phyloP scores from a whole-genome alignment of 2,113 vertebrate genomes.

The Atractosteus spatula region DNA sequence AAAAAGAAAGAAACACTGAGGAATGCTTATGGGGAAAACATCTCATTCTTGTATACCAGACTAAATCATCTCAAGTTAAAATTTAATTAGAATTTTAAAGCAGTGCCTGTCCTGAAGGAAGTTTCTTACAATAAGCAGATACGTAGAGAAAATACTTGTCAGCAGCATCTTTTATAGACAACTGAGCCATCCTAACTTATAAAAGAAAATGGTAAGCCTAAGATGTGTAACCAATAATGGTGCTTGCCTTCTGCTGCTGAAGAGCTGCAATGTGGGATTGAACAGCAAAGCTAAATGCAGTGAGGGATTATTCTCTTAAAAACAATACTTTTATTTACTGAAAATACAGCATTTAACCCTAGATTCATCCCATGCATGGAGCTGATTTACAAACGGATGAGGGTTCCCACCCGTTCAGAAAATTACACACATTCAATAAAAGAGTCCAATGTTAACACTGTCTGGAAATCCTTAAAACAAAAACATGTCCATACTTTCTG shows the following conservation, averaged over 20 bases:
- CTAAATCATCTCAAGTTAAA: too few species aligned
- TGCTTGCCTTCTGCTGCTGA: neutral
- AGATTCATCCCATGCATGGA: neutral
- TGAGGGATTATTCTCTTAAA: neutral
- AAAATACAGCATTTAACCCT: neutral
- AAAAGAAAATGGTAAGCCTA: neutral
- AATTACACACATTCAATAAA: too few species aligned
- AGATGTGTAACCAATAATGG: too few species aligned
- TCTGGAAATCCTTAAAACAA: too few species aligned
- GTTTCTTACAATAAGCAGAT: neutral
- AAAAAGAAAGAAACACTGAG: too few species aligned
- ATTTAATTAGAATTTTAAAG: neutral
- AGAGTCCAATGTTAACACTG: neutral
- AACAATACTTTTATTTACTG: too few species aligned
- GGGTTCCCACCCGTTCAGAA: too few species aligned
- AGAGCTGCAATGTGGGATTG: neutral
- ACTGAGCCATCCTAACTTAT: slow-evolving; percentile 1
- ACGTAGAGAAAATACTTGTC: neutral
- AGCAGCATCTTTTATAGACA: neutral
- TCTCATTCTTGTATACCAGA: neutral
- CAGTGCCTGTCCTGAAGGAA: too few species aligned
- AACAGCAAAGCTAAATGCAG: neutral
- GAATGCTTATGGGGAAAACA: neutral
- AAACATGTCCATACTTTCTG: too few species aligned
- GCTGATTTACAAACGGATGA: neutral